Conservation (phyloP, 2,888 invertebrate genomes). For the Linyphia triangularis region DNA sequence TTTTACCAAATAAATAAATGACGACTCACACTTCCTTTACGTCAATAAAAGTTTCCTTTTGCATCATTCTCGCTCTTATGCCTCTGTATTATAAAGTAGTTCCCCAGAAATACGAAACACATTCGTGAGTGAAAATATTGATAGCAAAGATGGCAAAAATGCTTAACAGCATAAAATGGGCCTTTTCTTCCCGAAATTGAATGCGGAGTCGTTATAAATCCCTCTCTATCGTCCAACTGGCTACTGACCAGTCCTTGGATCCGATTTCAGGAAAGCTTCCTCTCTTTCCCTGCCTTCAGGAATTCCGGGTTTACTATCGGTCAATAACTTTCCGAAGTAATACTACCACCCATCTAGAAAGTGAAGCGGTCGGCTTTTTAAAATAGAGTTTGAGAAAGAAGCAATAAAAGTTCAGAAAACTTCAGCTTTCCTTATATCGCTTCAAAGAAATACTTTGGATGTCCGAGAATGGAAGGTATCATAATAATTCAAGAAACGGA, state of each 20-base stretch:
- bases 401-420: constrained; percentile 26
- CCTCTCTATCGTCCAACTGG: constrained; percentile 26
- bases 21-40: too few species aligned
- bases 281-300: not conserved
- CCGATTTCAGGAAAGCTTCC: constrained; percentile 44
- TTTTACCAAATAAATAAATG: too few species aligned
- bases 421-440: constrained; percentile 2
- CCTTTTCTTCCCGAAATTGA: constrained; percentile 34
- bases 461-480: not conserved
- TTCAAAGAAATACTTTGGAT: constrained; percentile 23
- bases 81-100: not conserved
- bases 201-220: constrained; percentile 40
- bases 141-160: constrained; percentile 4
- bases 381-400: constrained; percentile 26
- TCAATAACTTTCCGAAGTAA: constrained; percentile 29
- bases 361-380: constrained; percentile 26
- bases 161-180: constrained; percentile 20
- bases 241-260: constrained; percentile 37
- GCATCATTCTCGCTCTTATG: too few species aligned
- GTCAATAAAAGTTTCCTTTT: too few species aligned
- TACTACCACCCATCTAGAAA: constrained; percentile 20
- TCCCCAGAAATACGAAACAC: not conserved
- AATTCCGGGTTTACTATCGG: constrained; percentile 33
- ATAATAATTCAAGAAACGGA: not conserved
- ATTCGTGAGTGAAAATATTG: constrained; percentile 3